These are phyloP conservation scores for Nomia melanderi DNA, from an alignment of 1,140 invertebrate genomes.

Conservation along the genomic window DNA sequence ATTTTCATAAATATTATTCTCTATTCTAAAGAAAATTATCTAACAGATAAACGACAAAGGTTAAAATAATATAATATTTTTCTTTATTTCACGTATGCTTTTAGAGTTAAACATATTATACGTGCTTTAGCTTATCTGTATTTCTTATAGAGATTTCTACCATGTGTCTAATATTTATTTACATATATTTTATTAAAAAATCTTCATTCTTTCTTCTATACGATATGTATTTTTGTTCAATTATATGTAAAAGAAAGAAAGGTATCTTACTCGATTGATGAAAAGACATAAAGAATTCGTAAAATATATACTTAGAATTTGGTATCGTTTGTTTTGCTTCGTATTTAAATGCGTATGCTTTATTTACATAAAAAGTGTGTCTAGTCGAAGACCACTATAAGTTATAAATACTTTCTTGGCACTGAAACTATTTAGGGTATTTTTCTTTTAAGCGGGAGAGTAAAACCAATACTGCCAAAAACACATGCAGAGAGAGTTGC, in stretches of 20 bases:
- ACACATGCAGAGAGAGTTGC: not conserved
- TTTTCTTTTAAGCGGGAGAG: not conserved
- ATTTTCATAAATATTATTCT: conserved; percentile 9
- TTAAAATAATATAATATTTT: conserved; percentile 29
- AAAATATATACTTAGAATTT: conserved; percentile 2
- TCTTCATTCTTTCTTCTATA: conserved; percentile 11
- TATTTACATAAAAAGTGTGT: conserved; percentile 1
- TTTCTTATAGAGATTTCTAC: conserved; percentile 12
- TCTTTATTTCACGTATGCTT: not conserved
- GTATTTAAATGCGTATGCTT: conserved; percentile 11
- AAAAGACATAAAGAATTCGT: conserved; percentile 27
- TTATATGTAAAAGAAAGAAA: conserved; percentile 12
- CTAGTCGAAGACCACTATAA: conserved; percentile 30
- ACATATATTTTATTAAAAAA: not conserved
- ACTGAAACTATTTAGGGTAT: not conserved
- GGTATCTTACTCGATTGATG: not conserved
- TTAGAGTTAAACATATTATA: conserved; percentile 33
- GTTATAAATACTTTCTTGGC: not conserved
- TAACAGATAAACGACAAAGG: conserved; percentile 13
- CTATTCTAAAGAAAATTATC: conserved; percentile 2
- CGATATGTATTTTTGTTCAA: conserved; percentile 9
- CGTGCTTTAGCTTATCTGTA: conserved; percentile 19
- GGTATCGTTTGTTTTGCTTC: conserved; percentile 5
- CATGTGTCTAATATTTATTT: conserved; percentile 16
- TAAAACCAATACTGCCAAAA: conserved; percentile 36